phyloP scores from a whole-genome alignment of 2,888 invertebrate genomes.

The Druceiella hillmani region DNA sequence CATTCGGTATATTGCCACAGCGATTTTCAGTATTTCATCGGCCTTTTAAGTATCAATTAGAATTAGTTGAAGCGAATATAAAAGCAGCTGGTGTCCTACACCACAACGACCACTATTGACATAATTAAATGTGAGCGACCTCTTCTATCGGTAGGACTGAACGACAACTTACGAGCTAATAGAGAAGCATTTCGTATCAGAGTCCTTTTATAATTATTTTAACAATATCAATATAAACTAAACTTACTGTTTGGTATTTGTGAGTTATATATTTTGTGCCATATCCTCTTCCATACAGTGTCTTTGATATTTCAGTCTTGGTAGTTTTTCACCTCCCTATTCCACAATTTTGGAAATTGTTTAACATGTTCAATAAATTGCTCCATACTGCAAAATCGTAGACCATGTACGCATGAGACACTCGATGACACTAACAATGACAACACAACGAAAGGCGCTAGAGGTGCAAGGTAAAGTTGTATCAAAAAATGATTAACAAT shows the following conservation, averaged over 20 bases:
- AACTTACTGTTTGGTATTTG: slow-evolving; percentile 24
- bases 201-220: slow-evolving; percentile 25
- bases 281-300: slow-evolving; percentile 22
- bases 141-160: slow-evolving; percentile 14
- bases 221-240: slow-evolving; percentile 22
- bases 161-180: slow-evolving; percentile 22
- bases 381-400: too few species aligned
- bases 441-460: too few species aligned
- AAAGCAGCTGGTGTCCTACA: slow-evolving; percentile 17
- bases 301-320: slow-evolving; percentile 23
- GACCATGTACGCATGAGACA: too few species aligned
- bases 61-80: slow-evolving; percentile 22
- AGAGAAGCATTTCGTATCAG: slow-evolving; percentile 24
- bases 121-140: slow-evolving; percentile 22
- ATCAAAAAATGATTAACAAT: too few species aligned
- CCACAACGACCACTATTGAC: too few species aligned
- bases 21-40: slow-evolving; percentile 20
- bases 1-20: slow-evolving; percentile 15
- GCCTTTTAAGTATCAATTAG: slow-evolving; percentile 23
- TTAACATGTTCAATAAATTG: too few species aligned
- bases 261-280: slow-evolving; percentile 23
- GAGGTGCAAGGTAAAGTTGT: too few species aligned
- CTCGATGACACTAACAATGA: too few species aligned
- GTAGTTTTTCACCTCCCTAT: slow-evolving; percentile 20
- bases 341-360: slow-evolving; percentile 4